Evolutionary conservation across 2,888 invertebrate species (phyloP).

Genomic region (Hesperia comma): DNA sequence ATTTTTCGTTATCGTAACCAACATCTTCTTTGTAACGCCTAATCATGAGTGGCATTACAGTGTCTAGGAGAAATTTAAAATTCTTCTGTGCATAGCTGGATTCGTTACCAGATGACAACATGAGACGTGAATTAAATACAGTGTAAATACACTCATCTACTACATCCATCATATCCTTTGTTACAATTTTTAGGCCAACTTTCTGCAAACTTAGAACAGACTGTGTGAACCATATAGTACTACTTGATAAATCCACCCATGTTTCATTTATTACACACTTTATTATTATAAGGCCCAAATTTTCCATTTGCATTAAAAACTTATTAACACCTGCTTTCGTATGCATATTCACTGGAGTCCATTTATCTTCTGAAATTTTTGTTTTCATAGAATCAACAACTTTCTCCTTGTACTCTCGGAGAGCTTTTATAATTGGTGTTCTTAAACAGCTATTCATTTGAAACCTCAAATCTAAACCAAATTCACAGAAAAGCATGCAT

Average conservation of each 20-base stretch:
- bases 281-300: conserved; percentile 87
- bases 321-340: conserved; percentile 88
- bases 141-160: conserved; percentile 89
- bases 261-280: conserved; percentile 85
- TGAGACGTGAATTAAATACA: conserved; percentile 89
- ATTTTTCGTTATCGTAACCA: conserved; percentile 83
- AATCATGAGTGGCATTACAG: conserved; percentile 86
- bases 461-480: conserved; percentile 95
- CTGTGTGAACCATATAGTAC: conserved; percentile 91
- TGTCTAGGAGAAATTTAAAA: conserved; percentile 87
- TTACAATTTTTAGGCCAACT: conserved; percentile 89
- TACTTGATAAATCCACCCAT: conserved; percentile 90
- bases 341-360: conserved; percentile 92
- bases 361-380: conserved; percentile 91
- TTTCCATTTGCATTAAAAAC: conserved; percentile 88
- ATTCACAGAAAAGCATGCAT: conserved; percentile 84
- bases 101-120: conserved; percentile 76
- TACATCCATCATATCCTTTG: conserved; percentile 88
- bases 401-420: conserved; percentile 92
- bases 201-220: conserved; percentile 89
- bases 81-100: conserved; percentile 84
- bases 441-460: conserved; percentile 94
- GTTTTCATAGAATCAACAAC: conserved; percentile 92
- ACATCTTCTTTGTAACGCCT: conserved; percentile 85
- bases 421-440: conserved; percentile 88